Evolutionary conservation across 2,113 vertebrate species (phyloP).

Genomic region (Sturnus vulgaris): DNA sequence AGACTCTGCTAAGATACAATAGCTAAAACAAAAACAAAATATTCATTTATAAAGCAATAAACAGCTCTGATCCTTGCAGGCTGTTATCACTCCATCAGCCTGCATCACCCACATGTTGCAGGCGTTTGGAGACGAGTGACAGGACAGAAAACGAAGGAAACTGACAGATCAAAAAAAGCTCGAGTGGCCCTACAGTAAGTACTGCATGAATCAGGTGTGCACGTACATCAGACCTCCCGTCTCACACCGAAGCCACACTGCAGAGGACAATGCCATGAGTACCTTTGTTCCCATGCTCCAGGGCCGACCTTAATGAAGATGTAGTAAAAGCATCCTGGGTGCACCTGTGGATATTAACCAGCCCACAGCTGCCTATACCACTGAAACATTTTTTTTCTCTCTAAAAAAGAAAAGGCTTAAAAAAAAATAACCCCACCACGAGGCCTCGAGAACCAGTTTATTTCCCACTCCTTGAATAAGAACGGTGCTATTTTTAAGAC

Average conservation of each 20-base stretch:
- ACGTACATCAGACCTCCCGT: neutral
- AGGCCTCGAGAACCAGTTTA: conserved; percentile 26
- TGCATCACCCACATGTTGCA: neutral
- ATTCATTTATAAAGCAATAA: neutral
- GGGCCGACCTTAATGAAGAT: neutral
- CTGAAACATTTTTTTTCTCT: neutral
- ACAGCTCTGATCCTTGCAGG: neutral
- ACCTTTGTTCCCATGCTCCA: neutral
- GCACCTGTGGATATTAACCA: neutral
- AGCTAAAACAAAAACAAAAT: neutral
- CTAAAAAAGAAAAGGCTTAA: neutral
- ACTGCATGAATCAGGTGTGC: neutral
- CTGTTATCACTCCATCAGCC: neutral
- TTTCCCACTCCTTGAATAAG: neutral
- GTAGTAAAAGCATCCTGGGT: neutral
- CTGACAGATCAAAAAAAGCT: neutral
- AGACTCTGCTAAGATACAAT: neutral
- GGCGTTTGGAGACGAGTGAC: neutral
- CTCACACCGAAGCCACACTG: neutral
- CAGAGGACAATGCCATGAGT: neutral
- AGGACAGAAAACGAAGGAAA: neutral
- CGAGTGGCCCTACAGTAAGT: neutral
- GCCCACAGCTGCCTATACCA: neutral
- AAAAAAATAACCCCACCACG: neutral
- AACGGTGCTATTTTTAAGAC: conserved; percentile 44